Evolutionary conservation across 2,113 vertebrate species (phyloP), one percentile per base, ranked within the genome.

Genomic region (Ovibos moschatus): DNA sequence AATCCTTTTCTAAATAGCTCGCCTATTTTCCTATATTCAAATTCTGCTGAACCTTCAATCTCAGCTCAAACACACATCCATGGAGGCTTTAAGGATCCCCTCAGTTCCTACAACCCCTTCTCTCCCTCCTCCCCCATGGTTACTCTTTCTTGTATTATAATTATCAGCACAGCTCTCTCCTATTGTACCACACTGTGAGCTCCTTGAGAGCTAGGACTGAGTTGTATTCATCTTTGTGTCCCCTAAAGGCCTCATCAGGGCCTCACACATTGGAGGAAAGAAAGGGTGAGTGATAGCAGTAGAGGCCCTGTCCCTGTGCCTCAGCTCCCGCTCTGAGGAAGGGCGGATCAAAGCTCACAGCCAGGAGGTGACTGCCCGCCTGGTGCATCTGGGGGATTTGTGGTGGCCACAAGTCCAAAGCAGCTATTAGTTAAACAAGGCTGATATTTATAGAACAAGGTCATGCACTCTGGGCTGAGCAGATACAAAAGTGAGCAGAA

Each of bases 401-500:
- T 62, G 36, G 83, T 76, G 57, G 47, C 81, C 67, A 33, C 19
- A 28, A 60, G 84, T 55, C 64, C 78, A 84, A 83, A 78, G 83
- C 91, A 47, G 71, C 58, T 93, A 47, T 93, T 86, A 98, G 98
- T 98, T 98, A 98, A 98, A 98, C 97, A 94, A 81, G 82, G 95
- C 95, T 97, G 97, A 98, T 98, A 99, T 99, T 99, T 99, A 97
- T 98, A 98, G 99, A 99, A 99, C 55, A 95, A 98, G 98, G 98
- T 98, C 98, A 98, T 9, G 40, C 89, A 98, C 96, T 97, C 97
- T 89, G 93, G 98, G 94, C 98, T 98, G 97, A 96, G 97, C 86
- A 98, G 98, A 98, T 98, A 98, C 74, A 95, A 98, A 97, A 97
- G 96, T 94, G 96, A 97, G 96, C 97, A 88, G 89, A 93, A 96